Evolutionary conservation across 2,113 vertebrate genomes (phyloP), one percentile per base, ranked within the genome.

Genomic region (Thunnus thynnus): DNA sequence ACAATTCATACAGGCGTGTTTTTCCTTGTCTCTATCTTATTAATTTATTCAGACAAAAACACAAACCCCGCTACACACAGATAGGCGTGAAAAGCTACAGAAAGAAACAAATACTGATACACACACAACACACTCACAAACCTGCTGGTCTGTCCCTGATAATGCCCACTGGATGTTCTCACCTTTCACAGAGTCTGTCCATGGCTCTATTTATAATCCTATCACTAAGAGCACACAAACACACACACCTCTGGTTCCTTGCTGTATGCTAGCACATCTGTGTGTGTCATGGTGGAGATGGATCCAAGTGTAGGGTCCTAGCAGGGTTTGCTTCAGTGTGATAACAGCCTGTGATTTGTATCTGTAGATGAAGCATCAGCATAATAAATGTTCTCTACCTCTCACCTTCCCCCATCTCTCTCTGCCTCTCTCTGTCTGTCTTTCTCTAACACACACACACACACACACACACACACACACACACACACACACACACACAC

Each of bases 321-420:
- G 92, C 70, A 86, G 79, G 89, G 92, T 93, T 94, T 94, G 93
- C 89, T 92, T 86, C 74, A 81, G 90, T 88, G 93, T 88, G 93
- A 94, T 94, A 94, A 94, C 93, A 88, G 88, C 79, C 77, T 67
- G 90, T 93, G 93, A 94, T 94, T 94, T 94, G 92, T 94, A 93
- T 94, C 93, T 93, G 93, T 91, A 92, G 92, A 92, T 92, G 89
- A 94, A 92, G 88, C 87, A 92, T 88, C 70, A 75, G 88, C 88
- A 89, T 94, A 93, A 94, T 91, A 94, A 92, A 94, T 94, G 93
- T 86, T 87, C 80, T 86, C 86, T 72, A 61, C 69, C 67, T 82
- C 88, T 88, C 87, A 82, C 83, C 88, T 88, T 85, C 86, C 89
- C 88, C 86, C 86, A 76, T 86, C 82, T 63, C 73, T 78, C 78